A percentile compares a stretch with the other conserved stretches of the same genome.
These are phyloP conservation scores for Sciurus carolinensis DNA, from an alignment of 2,797 vertebrate genomes.

Conservation along the genomic window DNA sequence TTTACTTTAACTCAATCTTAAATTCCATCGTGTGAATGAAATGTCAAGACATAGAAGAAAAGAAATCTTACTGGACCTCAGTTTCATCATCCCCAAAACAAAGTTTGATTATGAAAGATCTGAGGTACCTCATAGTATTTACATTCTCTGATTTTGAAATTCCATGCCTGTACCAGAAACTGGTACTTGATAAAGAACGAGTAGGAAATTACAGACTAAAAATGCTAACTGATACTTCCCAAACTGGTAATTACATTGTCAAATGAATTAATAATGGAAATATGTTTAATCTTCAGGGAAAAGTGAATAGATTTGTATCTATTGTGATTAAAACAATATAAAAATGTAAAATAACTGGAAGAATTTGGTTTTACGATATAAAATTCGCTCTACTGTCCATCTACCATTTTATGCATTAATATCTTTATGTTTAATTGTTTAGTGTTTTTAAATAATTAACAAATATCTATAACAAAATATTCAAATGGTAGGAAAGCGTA, in stretches of 20 bases:
- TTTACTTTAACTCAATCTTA: constrained; percentile 24
- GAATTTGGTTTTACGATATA: background rate
- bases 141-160: background rate
- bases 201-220: background rate
- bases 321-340: background rate
- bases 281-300: constrained; percentile 15
- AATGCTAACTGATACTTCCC: background rate
- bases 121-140: background rate
- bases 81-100: background rate
- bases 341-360: background rate
- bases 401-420: background rate
- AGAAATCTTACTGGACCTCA: background rate
- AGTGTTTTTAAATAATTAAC: background rate
- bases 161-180: background rate
- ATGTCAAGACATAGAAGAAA: background rate
- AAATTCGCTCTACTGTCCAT: background rate
- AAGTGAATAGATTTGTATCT: background rate
- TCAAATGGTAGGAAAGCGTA: background rate
- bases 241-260: background rate
- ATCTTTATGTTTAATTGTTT: background rate
- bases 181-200: background rate
- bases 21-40: background rate
- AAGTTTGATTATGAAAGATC: background rate
- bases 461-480: background rate
- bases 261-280: background rate